Evolutionary conservation across 1,140 invertebrate species (phyloP).

Genomic region (Euglossa dilemma): DNA sequence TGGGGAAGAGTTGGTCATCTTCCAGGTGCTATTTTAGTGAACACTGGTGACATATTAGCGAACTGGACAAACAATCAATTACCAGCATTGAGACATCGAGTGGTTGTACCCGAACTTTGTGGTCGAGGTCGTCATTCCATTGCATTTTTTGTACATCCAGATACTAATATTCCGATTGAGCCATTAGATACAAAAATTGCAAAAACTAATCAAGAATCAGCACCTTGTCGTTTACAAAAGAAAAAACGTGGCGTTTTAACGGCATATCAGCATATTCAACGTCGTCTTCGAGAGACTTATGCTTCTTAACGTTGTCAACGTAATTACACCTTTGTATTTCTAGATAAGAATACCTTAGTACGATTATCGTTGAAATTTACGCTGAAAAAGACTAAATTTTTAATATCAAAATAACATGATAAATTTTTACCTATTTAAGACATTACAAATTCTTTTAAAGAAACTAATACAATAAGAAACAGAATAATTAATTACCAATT

Average conservation of each 20-base stretch:
- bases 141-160: slow-evolving; percentile 90
- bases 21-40: slow-evolving; percentile 90
- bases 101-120: slow-evolving; percentile 87
- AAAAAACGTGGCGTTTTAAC: slow-evolving; percentile 85
- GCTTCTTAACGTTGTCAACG: slow-evolving; percentile 78
- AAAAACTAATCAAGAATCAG: slow-evolving; percentile 74
- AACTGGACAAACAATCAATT: slow-evolving; percentile 89
- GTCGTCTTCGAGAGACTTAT: slow-evolving; percentile 87
- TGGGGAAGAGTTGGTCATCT: slow-evolving; percentile 91
- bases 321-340: background rate
- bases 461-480: background rate
- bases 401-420: background rate
- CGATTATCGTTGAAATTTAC: background rate
- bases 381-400: slow-evolving; percentile 22
- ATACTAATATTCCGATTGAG: slow-evolving; percentile 84
- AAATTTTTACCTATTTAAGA: background rate
- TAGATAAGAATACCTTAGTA: background rate
- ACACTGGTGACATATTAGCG: slow-evolving; percentile 90
- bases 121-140: slow-evolving; percentile 87
- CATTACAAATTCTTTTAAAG: background rate
- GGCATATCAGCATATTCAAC: slow-evolving; percentile 87
- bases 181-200: slow-evolving; percentile 83
- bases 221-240: slow-evolving; percentile 79
- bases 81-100: slow-evolving; percentile 88
- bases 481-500: background rate